Evolutionary conservation across 2,797 vertebrate genomes (phyloP).

Genomic region (Remorina albescens): DNA sequence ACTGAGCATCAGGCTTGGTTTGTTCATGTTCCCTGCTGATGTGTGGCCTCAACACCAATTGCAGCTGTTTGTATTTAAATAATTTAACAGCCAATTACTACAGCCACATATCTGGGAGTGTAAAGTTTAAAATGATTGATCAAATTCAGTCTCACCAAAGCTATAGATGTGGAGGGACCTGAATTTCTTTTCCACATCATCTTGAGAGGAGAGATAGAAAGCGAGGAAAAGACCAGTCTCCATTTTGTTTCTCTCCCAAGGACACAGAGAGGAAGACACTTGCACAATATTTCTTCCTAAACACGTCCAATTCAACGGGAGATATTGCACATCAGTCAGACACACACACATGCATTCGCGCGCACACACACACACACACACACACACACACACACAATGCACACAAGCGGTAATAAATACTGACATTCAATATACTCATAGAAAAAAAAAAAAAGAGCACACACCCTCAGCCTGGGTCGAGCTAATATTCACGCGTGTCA

Average conservation of each 20-base stretch:
- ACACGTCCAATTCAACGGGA: constrained; percentile 64
- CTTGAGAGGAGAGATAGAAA: constrained; percentile 64
- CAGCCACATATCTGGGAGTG: constrained; percentile 49
- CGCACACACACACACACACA: constrained; percentile 24
- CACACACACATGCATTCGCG: constrained; percentile 20
- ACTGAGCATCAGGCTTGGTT: constrained; percentile 39
- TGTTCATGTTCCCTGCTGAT: constrained; percentile 44
- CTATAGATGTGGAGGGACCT: constrained; percentile 36
- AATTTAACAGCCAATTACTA: constrained; percentile 68
- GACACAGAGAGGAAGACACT: constrained; percentile 73
- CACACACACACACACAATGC: constrained; percentile 14
- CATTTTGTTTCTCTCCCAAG: constrained; percentile 83
- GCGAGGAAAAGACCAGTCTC: constrained; percentile 76
- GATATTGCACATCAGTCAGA: constrained; percentile 51
- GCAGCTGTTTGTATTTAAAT: constrained; percentile 66
- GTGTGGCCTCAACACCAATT: constrained; percentile 59
- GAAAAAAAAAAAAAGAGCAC: constrained; percentile 18
- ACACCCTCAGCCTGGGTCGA: constrained; percentile 59
- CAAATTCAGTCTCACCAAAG: constrained; percentile 32
- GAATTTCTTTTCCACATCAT: constrained; percentile 51
- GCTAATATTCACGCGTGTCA: constrained; percentile 75
- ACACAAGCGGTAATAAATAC: constrained; percentile 46
- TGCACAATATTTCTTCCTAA: constrained; percentile 60
- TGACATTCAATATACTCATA: constrained; percentile 56
- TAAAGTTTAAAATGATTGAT: constrained; percentile 52